Conservation (phyloP, 2,888 invertebrate genomes). For the Phlogophora meticulosa region DNA sequence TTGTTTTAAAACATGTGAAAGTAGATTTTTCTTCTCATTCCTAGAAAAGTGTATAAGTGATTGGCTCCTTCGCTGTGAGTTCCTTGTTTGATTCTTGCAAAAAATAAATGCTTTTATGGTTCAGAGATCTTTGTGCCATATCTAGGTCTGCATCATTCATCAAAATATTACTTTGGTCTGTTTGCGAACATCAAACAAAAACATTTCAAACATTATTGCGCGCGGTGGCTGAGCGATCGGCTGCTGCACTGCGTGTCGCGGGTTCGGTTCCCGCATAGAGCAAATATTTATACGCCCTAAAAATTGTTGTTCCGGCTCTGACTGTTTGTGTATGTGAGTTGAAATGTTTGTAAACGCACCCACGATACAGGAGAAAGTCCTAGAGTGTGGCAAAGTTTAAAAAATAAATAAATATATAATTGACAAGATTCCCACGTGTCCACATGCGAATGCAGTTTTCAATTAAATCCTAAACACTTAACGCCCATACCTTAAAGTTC, state of each 20-base stretch:
- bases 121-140: no score
- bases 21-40: neutral
- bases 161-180: neutral
- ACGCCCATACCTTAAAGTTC: constrained; percentile 17
- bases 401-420: no score
- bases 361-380: no score
- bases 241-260: no score
- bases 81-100: neutral
- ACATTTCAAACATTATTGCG: neutral
- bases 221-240: no score
- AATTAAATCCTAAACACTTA: constrained; percentile 13
- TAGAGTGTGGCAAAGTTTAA: no score
- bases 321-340: no score
- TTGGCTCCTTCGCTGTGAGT: neutral
- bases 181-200: neutral
- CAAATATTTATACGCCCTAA: no score
- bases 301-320: no score
- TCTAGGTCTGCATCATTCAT: no score
- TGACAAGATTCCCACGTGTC: neutral
- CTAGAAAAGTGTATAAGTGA: neutral
- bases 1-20: neutral
- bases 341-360: no score
- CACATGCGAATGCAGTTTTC: neutral
- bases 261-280: no score
- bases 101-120: neutral